Conservation (phyloP, 2,113 vertebrate species). For the Felis chaus region DNA sequence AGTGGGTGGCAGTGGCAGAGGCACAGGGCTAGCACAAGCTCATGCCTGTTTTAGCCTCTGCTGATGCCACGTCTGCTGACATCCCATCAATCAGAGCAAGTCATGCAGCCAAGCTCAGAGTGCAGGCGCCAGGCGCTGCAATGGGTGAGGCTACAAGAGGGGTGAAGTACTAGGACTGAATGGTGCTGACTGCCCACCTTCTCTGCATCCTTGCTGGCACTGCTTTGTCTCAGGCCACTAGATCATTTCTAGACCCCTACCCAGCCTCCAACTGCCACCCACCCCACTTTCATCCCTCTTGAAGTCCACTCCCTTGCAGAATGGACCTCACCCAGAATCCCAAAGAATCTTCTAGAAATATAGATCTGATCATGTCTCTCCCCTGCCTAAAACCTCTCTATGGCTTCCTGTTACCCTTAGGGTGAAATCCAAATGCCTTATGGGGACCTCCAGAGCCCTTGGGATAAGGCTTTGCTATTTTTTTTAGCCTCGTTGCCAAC, state of each 20-base stretch:
- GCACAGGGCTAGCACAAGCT: not conserved
- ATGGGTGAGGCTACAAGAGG: not conserved
- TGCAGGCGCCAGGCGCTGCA: not conserved
- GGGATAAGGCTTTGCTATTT: not conserved
- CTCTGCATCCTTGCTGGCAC: not conserved
- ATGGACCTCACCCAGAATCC: not conserved
- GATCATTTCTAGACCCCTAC: not conserved
- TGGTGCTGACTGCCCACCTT: not conserved
- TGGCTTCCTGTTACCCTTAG: not conserved
- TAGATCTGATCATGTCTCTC: not conserved
- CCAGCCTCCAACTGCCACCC: not conserved
- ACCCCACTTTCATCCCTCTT: not conserved
- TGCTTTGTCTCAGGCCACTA: not conserved
- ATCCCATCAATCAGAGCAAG: not conserved
- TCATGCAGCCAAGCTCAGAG: not conserved
- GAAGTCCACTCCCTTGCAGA: not conserved
- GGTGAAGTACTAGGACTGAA: not conserved
- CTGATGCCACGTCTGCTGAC: not conserved
- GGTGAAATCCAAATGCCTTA: not conserved
- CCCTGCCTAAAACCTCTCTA: not conserved
- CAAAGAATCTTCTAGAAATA: not conserved
- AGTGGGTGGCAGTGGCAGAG: not conserved
- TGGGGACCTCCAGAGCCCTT: no score
- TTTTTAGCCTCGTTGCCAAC: not conserved
- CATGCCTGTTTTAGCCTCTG: not conserved